phyloP scores from a whole-genome alignment of 2,113 vertebrate species.

The Alexandromys fortis region DNA sequence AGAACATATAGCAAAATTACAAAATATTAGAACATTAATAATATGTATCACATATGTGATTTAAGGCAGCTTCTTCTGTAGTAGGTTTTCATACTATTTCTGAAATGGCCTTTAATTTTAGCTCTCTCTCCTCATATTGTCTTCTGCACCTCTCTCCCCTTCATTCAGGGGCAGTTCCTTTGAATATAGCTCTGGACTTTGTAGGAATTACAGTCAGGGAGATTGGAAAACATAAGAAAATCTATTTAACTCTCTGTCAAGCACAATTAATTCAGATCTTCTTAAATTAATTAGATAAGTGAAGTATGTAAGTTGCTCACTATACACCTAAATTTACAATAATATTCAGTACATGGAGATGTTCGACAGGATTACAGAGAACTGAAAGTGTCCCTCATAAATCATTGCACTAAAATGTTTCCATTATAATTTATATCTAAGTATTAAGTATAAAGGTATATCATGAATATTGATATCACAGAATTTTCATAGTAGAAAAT shows the following conservation, averaged over 20 bases:
- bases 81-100: not conserved
- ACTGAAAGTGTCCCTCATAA: not conserved
- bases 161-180: not conserved
- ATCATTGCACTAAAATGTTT: not conserved
- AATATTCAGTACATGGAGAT: not conserved
- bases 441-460: not conserved
- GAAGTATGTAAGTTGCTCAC: constrained; percentile 35
- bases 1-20: not conserved
- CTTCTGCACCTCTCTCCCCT: not conserved
- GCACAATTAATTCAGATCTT: constrained; percentile 42
- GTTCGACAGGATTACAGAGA: not conserved
- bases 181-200: constrained; percentile 16
- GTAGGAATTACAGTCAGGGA: constrained; percentile 41
- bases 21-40: not conserved
- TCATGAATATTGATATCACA: not conserved
- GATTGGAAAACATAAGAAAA: constrained; percentile 25
- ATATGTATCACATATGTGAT: not conserved
- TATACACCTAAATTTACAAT: not conserved
- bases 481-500: not conserved
- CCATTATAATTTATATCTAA: not conserved
- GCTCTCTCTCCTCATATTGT: not conserved
- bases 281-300: constrained; percentile 2
- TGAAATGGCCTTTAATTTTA: not conserved
- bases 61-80: not conserved
- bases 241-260: constrained; percentile 58